These are phyloP conservation scores for Ophion costatus DNA, from an alignment of 2,888 invertebrate species.

Conservation along the genomic window DNA sequence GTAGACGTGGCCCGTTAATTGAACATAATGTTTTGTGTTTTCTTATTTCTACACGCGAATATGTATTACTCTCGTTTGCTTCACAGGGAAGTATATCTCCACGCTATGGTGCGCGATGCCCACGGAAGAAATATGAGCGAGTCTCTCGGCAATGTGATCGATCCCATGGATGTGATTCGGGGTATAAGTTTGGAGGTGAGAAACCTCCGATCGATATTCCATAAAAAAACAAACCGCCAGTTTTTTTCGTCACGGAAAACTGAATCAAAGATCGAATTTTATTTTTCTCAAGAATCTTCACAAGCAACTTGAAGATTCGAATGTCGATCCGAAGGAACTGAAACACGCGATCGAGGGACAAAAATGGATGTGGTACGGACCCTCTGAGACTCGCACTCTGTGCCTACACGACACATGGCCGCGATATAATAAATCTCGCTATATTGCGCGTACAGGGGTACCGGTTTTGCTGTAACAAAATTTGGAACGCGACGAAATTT, in stretches of 20 bases:
- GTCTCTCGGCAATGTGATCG: constrained; percentile 98
- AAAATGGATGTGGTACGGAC: constrained; percentile 95
- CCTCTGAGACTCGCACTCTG: constrained; percentile 96
- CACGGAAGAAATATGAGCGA: constrained; percentile 99
- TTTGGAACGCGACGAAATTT: constrained; percentile 99
- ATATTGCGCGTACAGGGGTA: constrained; percentile 97
- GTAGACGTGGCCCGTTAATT: too few relatives aligned
- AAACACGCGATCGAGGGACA: constrained; percentile 83
- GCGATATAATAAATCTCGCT: constrained; percentile 98
- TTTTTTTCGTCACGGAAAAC: background rate
- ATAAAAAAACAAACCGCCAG: background rate
- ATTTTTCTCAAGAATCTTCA: constrained; percentile 85
- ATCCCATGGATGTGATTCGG: constrained; percentile 97
- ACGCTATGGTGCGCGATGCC: constrained; percentile 98
- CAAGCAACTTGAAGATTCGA: constrained; percentile 89
- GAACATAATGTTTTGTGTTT: too few relatives aligned
- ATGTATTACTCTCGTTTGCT: background rate
- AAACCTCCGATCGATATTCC: background rate
- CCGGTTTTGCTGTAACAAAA: constrained; percentile 98
- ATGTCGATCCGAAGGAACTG: constrained; percentile 93
- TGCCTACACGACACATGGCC: constrained; percentile 94
- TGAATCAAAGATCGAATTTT: background rate
- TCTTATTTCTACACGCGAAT: background rate
- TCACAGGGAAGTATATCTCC: constrained; percentile 93
- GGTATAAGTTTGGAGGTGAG: constrained; percentile 91